Base-by-base conservation (phyloP, 2,113 vertebrate genomes). In the Syngnathus typhle region DNA sequence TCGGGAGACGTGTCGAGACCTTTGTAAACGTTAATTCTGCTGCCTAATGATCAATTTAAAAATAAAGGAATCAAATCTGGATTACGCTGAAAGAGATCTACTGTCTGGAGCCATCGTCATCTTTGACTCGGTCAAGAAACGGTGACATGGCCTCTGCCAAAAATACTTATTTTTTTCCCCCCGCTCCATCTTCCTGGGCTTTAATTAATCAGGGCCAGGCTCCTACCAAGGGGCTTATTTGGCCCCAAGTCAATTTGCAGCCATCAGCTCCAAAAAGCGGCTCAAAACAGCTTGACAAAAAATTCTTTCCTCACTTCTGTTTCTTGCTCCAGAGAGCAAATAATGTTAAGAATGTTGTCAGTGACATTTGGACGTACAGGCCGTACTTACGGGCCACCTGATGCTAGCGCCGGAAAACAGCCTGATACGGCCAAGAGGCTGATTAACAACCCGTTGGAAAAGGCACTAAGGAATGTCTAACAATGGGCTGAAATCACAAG, bases 161-260 rank as follows among this genome's bases (percentile, higher is more conserved):
- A 64, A 58, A 80, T 79, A 67, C 9, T 0, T 49, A 6, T 49
- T 51, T 52, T 78, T 74, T 77, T 66, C 61, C 65, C 67, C 68
- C 64, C 63, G 64, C 68, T 47, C 70, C 71, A 83, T 87, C 79
- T 81, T 82, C 80, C 47, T 36, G 60, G 73, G 72, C 76, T 84
- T 83, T 88, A 87, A 89, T 87, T 82, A 89, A 84, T 86, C 84
- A 78, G 85, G 70, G 85, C 27, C 68, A 75, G 64, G 71, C 64
- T 69, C 85, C 61, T 72, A 80, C 73, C 86, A 64, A 55, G 74
- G 75, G 52, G 85, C 66, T 85, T 78, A 80, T 69, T 63, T 64
- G 70, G 83, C 79, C 82, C 72, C 82, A 76, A 72, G 85, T 87
- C 83, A 88, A 84, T 88, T 86, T 83, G 62, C 85, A 83, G 81